These are phyloP conservation scores for Apostichopus leukothele DNA, from an alignment of 53 echinoderm and acorn worm genomes.

Conservation along the genomic window DNA sequence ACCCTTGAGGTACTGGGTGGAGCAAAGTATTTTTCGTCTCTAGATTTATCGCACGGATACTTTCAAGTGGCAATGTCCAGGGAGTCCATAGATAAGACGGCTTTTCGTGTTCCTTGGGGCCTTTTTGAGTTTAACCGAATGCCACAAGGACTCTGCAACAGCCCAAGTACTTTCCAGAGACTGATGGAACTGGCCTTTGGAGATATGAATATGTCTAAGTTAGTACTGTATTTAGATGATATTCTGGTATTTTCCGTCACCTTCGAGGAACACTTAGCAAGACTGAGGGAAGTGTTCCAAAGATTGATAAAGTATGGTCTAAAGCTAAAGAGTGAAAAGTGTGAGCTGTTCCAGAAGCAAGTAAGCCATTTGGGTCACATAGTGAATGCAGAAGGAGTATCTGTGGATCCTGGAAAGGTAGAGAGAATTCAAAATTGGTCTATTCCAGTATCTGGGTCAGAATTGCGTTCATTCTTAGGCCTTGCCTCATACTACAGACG, in stretches of 20 bases:
- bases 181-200: conserved; percentile 59
- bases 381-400: conserved; percentile 42
- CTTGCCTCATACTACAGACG: conserved; percentile 54
- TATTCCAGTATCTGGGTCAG: conserved; percentile 16
- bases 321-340: conserved; percentile 50
- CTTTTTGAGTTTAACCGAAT: conserved; percentile 43
- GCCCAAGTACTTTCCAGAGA: conserved; percentile 48
- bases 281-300: conserved; percentile 34
- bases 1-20: conserved; percentile 38
- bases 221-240: conserved; percentile 61
- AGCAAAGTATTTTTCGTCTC: conserved; percentile 37
- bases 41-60: conserved; percentile 50
- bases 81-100: not conserved
- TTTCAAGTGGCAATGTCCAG: conserved; percentile 52
- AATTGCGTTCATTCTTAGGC: conserved; percentile 54
- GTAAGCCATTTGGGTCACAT: conserved; percentile 58
- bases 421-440: conserved; percentile 50
- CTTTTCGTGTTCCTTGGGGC: conserved; percentile 50
- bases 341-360: conserved; percentile 45
- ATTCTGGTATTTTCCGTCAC: conserved; percentile 60
- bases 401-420: conserved; percentile 55
- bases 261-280: conserved; percentile 44
- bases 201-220: conserved; percentile 59
- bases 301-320: conserved; percentile 25
- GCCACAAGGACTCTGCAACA: conserved; percentile 46